These are phyloP conservation scores for Idris sp. DNA, from an alignment of 1,140 invertebrate genomes.

Conservation along the genomic window DNA sequence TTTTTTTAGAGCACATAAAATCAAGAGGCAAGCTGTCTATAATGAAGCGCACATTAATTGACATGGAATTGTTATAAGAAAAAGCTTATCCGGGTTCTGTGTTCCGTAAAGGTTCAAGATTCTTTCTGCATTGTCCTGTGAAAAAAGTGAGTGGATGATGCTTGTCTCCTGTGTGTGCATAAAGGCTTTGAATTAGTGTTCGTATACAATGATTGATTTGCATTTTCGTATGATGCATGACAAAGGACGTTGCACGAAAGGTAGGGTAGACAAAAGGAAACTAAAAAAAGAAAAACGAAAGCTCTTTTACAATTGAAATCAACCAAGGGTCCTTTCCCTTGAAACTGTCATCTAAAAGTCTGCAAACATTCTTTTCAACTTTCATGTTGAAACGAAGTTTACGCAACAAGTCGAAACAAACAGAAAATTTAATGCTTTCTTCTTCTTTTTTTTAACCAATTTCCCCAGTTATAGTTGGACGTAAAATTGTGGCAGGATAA, in stretches of 20 bases:
- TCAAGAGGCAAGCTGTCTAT: slow-evolving; percentile 19
- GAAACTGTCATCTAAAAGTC: too few relatives aligned
- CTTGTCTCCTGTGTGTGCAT: slow-evolving; percentile 45
- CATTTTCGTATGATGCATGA: slow-evolving; percentile 8
- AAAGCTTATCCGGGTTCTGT: slow-evolving; percentile 21
- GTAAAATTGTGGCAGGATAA: slow-evolving; percentile 8
- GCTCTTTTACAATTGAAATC: neutral
- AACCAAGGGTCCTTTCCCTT: neutral
- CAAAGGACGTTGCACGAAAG: neutral
- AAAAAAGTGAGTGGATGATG: slow-evolving; percentile 22
- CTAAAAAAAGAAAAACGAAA: slow-evolving; percentile 6
- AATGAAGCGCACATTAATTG: slow-evolving; percentile 37
- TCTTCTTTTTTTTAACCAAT: too few relatives aligned
- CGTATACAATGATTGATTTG: slow-evolving; percentile 33
- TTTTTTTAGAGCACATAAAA: slow-evolving; percentile 44
- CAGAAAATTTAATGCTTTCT: too few relatives aligned
- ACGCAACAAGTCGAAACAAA: neutral
- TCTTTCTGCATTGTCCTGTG: slow-evolving; percentile 39
- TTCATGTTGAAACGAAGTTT: too few relatives aligned
- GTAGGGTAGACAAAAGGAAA: too few relatives aligned
- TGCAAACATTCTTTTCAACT: too few relatives aligned
- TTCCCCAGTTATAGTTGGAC: slow-evolving; percentile 14
- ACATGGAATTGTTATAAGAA: slow-evolving; percentile 41
- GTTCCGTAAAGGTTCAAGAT: slow-evolving; percentile 37
- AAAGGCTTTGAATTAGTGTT: slow-evolving; percentile 53